Conservation (phyloP, 2,797 vertebrate species). For the Hydrophis major region DNA sequence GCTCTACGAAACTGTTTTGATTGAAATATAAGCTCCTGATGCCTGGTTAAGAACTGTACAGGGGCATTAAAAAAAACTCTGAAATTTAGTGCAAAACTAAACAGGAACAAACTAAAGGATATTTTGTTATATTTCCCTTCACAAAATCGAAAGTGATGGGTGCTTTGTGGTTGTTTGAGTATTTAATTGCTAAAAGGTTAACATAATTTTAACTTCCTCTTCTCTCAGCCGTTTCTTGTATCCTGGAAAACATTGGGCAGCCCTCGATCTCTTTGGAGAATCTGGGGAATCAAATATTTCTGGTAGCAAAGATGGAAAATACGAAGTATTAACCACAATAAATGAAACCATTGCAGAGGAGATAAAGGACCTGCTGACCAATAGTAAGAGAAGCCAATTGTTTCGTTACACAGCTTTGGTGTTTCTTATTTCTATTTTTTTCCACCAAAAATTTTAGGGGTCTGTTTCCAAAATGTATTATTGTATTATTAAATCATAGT, state of each 20-base stretch:
- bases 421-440: not conserved
- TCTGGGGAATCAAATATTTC: slow-evolving; percentile 69
- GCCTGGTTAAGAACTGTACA: not conserved
- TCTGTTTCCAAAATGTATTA: not conserved
- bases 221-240: slow-evolving; percentile 87
- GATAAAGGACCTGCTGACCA: slow-evolving; percentile 87
- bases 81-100: not conserved
- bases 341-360: slow-evolving; percentile 88
- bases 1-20: not conserved
- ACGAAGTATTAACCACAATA: slow-evolving; percentile 86
- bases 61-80: too few species aligned
- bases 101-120: not conserved
- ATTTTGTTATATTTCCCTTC: not conserved
- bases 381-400: slow-evolving; percentile 70
- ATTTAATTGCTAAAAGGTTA: not conserved
- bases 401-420: not conserved
- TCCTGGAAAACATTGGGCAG: slow-evolving; percentile 81
- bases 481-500: not conserved
- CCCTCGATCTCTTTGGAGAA: slow-evolving; percentile 73
- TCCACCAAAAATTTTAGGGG: not conserved
- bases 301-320: slow-evolving; percentile 90
- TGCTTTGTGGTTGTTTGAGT: not conserved
- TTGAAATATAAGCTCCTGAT: not conserved
- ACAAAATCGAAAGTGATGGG: not conserved
- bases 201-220: not conserved